Evolutionary conservation across 2,797 vertebrate genomes (phyloP).

Genomic region (Corythornis leucogaster): DNA sequence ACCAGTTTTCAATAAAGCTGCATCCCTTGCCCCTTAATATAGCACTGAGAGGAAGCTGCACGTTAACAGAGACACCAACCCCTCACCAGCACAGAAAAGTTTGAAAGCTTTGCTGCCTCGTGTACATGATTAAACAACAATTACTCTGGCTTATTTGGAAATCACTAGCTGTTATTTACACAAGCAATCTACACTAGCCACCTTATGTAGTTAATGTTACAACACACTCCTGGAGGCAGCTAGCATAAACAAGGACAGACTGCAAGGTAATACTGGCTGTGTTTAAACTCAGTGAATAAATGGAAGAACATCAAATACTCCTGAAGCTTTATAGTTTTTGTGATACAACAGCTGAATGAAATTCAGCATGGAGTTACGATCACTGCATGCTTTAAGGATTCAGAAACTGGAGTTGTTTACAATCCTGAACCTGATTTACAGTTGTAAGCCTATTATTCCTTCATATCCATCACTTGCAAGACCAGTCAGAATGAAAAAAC

Average conservation of each 20-base stretch:
- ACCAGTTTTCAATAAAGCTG: constrained; percentile 64
- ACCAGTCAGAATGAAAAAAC: background rate
- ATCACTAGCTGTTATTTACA: background rate
- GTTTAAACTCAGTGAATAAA: constrained; percentile 1
- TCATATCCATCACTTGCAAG: background rate
- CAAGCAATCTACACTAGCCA: background rate
- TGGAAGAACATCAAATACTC: background rate
- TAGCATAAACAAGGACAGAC: background rate
- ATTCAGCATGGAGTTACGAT: background rate
- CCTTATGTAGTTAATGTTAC: background rate
- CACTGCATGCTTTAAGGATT: background rate
- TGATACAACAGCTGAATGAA: background rate
- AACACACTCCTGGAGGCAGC: background rate
- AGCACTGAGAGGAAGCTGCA: constrained; percentile 30
- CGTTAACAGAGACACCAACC: constrained; percentile 8
- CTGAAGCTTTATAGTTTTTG: background rate
- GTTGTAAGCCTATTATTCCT: background rate
- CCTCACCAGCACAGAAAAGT: constrained; percentile 30
- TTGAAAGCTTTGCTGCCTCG: constrained; percentile 30
- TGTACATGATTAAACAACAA: constrained; percentile 15
- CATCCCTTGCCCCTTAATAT: constrained; percentile 53
- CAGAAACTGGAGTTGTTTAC: background rate
- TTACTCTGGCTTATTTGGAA: constrained; percentile 6
- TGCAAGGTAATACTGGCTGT: background rate
- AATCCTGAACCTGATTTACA: background rate